Evolutionary conservation across 2,113 vertebrate species (phyloP), one percentile per base, ranked within the genome.

Genomic region (Hymenochirus boettgeri): DNA sequence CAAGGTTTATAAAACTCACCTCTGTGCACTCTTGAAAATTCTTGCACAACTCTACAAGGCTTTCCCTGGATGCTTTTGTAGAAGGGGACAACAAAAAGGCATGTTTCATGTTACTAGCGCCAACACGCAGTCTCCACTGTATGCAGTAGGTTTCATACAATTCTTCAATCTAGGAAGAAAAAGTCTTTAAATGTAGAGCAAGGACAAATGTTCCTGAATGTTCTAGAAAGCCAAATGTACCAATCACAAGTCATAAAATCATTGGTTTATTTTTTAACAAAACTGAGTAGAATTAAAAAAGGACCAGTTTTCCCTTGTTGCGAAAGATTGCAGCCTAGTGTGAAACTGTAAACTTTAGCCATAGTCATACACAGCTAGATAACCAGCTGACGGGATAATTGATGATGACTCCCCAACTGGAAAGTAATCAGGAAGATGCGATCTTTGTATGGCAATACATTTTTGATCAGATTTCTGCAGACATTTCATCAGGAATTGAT

Each of bases 141-240:
- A 98, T 85, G 33, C 92, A 92, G 9, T 98, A 99, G 1, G 86
- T 85, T 76, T 99, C 96, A 13, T 93, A 93, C n/a, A 98, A 83
- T 70, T 97, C 96, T 13, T 99, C 96, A 26, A 99, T 92, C 96
- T 99, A 0, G 1, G 27, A 1, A 66, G 19, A 3, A 10, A 31
- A 42, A 35, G 9, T 35, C 39, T 35, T 7, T 35, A 31, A 31
- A 9, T 35, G 15, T 35, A 35, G 2, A 35, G 33, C 3, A 35
- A 33, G 31, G 7, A 33, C n/a, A n/a, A n/a, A n/a, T n/a, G n/a
- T n/a, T 45, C 39, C 12, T 45, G 13, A 45, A 45, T 15, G 13
- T 4, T n/a, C 4, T 7, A 7, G 4, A 45, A 45, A 17, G 39
- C 18, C 39, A 45, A 9, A 15, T 12, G 39, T n/a, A 15, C 39